Evolutionary conservation across 92 coral and sea anemone genomes (phyloP), one percentile per base, ranked within the genome.

Genomic region (Zoanthus sociatus): DNA sequence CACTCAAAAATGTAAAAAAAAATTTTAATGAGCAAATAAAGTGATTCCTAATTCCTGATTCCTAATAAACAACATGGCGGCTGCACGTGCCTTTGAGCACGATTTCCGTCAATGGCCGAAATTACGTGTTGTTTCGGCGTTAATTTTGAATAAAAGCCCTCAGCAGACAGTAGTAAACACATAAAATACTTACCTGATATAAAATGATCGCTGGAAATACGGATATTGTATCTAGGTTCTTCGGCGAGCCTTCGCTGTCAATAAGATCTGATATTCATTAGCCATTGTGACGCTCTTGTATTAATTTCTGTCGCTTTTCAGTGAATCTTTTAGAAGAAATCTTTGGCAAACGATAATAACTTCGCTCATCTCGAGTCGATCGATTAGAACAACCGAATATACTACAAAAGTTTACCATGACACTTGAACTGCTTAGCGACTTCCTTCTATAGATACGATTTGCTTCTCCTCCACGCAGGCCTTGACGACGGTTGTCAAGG

Each of bases 161-260:
- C 45, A 55, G 6, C 69, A 16, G 44, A 53, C 67, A 53, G 6
- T 51, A 77, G 4, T 5, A 17, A 51, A 30, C 20, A 30, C 63
- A 50, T 50, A 7, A n/a, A 12, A 16, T 76, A 17, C 64, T 50
- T 89, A 83, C 91, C 88, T 88, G 91, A 51, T 73, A 88, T 88
- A 66, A 88, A 88, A 82, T 88, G 91, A 51, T 87, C 87, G 56
- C 92, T 90, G 90, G 87, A 79, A 55, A 90, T 78, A 71, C 92
- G 86, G 73, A 73, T 51, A 31, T 72, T 73, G n/a, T n/a, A 26
- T 71, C 72, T 13, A 71, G 51, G 17, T 72, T 15, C 76, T 71
- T 71, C 50, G 48, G 53, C 53, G 76, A 71, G 76, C 76, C 53
- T 71, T 71, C 76, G 7, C 46, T 37, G 50, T 71, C 76, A 71